Percentiles rank a stretch among this genome's conserved stretches.
phyloP scores from a whole-genome alignment of 2,888 invertebrate species.

The Odontocolon sp. region DNA sequence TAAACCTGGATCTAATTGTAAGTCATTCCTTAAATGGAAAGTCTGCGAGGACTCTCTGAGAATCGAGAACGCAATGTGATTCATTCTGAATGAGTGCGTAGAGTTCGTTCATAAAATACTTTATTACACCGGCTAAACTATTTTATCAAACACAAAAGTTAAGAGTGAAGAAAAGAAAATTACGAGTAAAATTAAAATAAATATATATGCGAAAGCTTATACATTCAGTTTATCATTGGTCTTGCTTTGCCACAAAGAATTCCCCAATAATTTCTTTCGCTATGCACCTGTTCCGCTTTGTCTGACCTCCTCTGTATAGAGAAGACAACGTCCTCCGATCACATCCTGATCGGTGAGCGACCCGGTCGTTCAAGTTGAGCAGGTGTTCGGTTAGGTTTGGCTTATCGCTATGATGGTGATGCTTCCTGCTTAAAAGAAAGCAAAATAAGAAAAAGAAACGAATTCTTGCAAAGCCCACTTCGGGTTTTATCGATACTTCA shows the following conservation, averaged over 20 bases:
- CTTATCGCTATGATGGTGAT: slow-evolving; percentile 25
- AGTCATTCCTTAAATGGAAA: slow-evolving; percentile 55
- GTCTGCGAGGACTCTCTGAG: slow-evolving; percentile 34
- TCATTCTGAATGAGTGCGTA: slow-evolving; percentile 46
- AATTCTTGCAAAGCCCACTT: background rate
- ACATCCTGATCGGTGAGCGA: slow-evolving; percentile 44
- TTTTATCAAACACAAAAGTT: no score
- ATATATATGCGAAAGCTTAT: background rate
- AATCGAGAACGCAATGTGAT: slow-evolving; percentile 57
- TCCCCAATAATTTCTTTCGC: slow-evolving; percentile 25
- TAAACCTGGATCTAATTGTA: slow-evolving; percentile 52
- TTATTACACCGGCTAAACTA: background rate
- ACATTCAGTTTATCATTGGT: background rate
- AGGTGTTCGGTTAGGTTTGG: slow-evolving; percentile 43
- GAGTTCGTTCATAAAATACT: background rate
- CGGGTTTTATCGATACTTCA: background rate
- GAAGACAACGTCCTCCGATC: slow-evolving; percentile 34
- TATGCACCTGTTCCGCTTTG: slow-evolving; percentile 51
- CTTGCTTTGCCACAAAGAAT: background rate
- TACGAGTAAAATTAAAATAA: no score
- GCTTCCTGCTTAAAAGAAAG: background rate
- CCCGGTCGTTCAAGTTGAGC: slow-evolving; percentile 28
- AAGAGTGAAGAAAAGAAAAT: background rate
- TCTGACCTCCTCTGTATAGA: slow-evolving; percentile 31
- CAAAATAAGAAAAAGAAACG: background rate